Base-by-base conservation (phyloP, 2,888 invertebrate genomes). In the Clistopyga incitator region DNA sequence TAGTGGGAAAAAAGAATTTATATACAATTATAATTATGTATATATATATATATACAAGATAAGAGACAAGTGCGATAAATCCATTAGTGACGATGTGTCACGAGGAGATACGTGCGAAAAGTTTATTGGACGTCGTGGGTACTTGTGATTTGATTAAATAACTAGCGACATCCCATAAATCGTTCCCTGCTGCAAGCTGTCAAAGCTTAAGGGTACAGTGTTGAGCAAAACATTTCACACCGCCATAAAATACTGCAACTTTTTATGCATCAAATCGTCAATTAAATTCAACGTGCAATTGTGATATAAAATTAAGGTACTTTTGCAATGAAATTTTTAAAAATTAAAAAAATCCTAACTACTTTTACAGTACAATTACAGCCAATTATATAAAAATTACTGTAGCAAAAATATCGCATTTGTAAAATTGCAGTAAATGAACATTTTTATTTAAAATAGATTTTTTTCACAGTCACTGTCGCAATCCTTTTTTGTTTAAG, bases 101-200 rank as follows among this genome's bases (percentile, higher is more conserved):
- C 4, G 11, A 79, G 45, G 25, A 42, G 25, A 83, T 29, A 86
- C 81, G 84, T 75, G 87, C 78, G 87, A 88, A 89, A 88, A 85
- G 84, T 87, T 68, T 85, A 88, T 87, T 86, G 86, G 79, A 76
- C 81, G 84, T 79, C 81, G 84, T 79, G 68, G 86, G 72, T 79
- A 85, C 82, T 86, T 84, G 83, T 79, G 80, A 81, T 86, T 75
- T 87, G 88, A 91, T 91, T 88, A 88, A 89, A 90, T 91, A 91
- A 91, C 89, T 88, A 88, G 87, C 89, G 85, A 89, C 91, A 90
- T 91, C 91, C 91, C 87, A 88, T 89, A 89, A 86, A 86, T 89
- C 88, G 86, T 87, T 86, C 85, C 75, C 79, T 78, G 74, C 75
- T 18, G 56, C 23, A 38, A 38, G 56, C 68, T 42, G 23, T 23